A percentile compares a stretch with the other conserved stretches of the same genome.
Conservation (phyloP, 2,113 vertebrate species). For the Henicopernis longicauda region DNA sequence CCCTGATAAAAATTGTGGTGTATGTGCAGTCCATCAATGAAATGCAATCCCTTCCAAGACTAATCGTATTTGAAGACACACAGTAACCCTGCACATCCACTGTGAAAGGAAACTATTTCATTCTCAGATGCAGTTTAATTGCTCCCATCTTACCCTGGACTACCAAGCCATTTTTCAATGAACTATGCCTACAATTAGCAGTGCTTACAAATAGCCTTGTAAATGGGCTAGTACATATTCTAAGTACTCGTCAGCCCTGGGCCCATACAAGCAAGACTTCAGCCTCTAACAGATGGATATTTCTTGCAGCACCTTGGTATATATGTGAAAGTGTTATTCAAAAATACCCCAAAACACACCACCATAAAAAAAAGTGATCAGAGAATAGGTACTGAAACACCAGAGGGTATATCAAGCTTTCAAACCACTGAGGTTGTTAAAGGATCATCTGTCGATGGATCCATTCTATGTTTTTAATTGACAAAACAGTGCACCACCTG, state of each 20-base stretch:
- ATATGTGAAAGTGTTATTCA: not conserved
- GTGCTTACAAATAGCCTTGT: not conserved
- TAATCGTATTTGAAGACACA: accelerated
- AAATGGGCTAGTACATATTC: not conserved
- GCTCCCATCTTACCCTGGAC: not conserved
- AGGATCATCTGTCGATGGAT: not conserved
- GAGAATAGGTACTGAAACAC: not conserved
- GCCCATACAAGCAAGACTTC: not conserved
- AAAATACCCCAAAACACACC: not conserved
- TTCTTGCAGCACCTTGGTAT: not conserved
- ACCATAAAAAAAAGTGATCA: accelerated
- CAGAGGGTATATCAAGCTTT: not conserved
- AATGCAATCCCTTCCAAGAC: not conserved
- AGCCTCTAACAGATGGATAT: not conserved
- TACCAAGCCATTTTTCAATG: not conserved
- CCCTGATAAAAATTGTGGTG: not conserved
- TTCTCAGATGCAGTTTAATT: not conserved
- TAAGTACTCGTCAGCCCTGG: not conserved
- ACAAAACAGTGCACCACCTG: not conserved
- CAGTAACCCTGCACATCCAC: not conserved
- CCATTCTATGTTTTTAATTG: not conserved
- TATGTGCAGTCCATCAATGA: not conserved
- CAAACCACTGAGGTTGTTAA: not conserved
- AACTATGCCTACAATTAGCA: not conserved
- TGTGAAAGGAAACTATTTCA: not conserved